Evolutionary conservation across 2,888 invertebrate genomes (phyloP).

Genomic region (Dicyrtomina minuta): DNA sequence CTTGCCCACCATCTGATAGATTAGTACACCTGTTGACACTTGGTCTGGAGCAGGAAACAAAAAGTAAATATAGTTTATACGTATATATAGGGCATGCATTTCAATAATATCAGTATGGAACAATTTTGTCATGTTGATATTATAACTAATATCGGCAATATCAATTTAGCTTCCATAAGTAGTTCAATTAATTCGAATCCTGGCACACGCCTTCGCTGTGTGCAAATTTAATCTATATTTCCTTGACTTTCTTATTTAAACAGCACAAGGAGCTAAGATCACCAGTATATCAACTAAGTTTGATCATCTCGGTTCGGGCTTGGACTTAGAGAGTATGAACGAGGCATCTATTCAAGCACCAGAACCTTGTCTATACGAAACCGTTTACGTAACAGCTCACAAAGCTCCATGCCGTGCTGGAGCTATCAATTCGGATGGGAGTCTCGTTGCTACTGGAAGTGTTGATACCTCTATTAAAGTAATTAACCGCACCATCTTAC

Average conservation of each 20-base stretch:
- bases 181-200: too few relatives aligned
- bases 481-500: constrained; percentile 26
- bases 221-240: too few relatives aligned
- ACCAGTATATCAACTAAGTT: constrained; percentile 56
- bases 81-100: too few relatives aligned
- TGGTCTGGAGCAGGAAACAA: constrained; percentile 80
- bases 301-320: constrained; percentile 68
- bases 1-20: constrained; percentile 94
- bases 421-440: constrained; percentile 92
- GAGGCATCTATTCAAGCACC: constrained; percentile 91
- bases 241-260: too few relatives aligned
- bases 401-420: constrained; percentile 82
- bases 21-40: constrained; percentile 81
- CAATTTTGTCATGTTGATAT: neutral
- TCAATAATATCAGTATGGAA: neutral
- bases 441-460: constrained; percentile 95
- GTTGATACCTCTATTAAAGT: constrained; percentile 97
- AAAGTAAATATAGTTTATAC: constrained; percentile 56
- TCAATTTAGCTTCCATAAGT: too few relatives aligned
- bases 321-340: constrained; percentile 93
- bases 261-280: constrained; percentile 50
- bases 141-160: too few relatives aligned
- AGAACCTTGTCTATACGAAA: constrained; percentile 96
- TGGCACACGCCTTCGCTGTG: too few relatives aligned
- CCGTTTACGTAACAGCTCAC: constrained; percentile 91